phyloP scores from a whole-genome alignment of 2,797 vertebrate species.

The Hippopotamyrus pictus region DNA sequence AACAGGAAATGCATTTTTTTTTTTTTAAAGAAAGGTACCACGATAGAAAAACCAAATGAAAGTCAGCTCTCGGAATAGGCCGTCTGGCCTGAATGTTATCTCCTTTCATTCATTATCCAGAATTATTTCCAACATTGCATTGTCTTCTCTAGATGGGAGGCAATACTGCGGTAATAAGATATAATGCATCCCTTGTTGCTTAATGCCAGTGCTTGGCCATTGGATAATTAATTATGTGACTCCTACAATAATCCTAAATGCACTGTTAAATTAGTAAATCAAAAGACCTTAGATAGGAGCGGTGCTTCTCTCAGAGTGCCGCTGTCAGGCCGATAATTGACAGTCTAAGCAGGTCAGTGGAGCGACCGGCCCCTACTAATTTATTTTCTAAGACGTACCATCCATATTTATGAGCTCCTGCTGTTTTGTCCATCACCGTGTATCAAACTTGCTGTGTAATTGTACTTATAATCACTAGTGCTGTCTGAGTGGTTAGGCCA shows the following conservation, averaged over 20 bases:
- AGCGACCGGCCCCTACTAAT: constrained; percentile 88
- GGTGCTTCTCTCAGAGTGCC: constrained; percentile 71
- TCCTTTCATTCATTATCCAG: constrained; percentile 18
- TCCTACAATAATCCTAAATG: constrained; percentile 65
- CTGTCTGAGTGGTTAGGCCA: constrained; percentile 60
- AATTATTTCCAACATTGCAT: constrained; percentile 35
- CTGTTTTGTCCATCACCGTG: constrained; percentile 94
- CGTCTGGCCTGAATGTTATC: constrained; percentile 24
- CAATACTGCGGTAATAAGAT: constrained; percentile 64
- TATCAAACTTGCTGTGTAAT: constrained; percentile 79
- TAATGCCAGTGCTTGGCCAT: constrained; percentile 60
- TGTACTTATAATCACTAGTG: constrained; percentile 72
- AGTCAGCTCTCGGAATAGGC: constrained; percentile 31
- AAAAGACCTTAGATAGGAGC: constrained; percentile 65
- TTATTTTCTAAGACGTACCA: constrained; percentile 85
- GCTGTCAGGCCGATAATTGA: constrained; percentile 83
- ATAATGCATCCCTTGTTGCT: constrained; percentile 59
- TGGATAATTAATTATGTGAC: constrained; percentile 80
- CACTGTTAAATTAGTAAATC: constrained; percentile 69
- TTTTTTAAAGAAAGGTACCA: neutral
- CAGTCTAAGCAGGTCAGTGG: constrained; percentile 89
- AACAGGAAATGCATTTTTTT: neutral
- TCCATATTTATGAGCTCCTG: constrained; percentile 96
- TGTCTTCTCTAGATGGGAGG: constrained; percentile 35
- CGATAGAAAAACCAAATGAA: constrained; percentile 29